phyloP scores from a whole-genome alignment of 2,113 vertebrate species.

The Tylochromis polylepis region DNA sequence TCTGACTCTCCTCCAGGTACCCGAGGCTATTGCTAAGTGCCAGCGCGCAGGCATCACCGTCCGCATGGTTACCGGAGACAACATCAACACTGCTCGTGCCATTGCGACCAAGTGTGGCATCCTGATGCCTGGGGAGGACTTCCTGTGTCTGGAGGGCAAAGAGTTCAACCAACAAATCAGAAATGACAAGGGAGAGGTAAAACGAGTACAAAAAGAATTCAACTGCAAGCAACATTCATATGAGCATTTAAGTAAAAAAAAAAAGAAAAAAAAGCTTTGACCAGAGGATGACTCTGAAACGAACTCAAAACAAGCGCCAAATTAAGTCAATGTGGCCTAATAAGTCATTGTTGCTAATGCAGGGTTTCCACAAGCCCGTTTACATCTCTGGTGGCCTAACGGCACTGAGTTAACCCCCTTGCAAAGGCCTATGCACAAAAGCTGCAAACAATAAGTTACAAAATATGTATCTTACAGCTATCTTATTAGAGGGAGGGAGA shows the following conservation, averaged over 20 bases:
- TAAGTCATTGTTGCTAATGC: not conserved
- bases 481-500: not conserved
- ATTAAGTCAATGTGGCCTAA: not conserved
- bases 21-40: constrained; percentile 88
- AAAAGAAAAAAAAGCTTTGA: not conserved
- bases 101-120: constrained; percentile 97
- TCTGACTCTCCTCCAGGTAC: constrained; percentile 76
- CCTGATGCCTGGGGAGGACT: constrained; percentile 85
- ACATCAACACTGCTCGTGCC: constrained; percentile 95
- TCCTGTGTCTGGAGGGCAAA: constrained; percentile 93
- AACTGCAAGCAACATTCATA: not conserved
- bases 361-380: not conserved
- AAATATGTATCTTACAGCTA: not conserved
- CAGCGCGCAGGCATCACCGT: constrained; percentile 92
- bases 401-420: not conserved
- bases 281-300: not conserved
- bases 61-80: constrained; percentile 97
- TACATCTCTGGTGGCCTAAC: not conserved
- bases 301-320: not conserved
- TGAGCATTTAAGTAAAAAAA: not conserved
- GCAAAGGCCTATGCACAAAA: not conserved
- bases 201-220: not conserved
- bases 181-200: constrained; percentile 94
- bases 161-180: constrained; percentile 96
- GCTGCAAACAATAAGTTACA: not conserved